A percentile compares a stretch with the other conserved stretches of the same genome.
These are phyloP conservation scores for Chloropsis cyanopogon DNA, from an alignment of 2,113 vertebrate genomes.

Conservation along the genomic window DNA sequence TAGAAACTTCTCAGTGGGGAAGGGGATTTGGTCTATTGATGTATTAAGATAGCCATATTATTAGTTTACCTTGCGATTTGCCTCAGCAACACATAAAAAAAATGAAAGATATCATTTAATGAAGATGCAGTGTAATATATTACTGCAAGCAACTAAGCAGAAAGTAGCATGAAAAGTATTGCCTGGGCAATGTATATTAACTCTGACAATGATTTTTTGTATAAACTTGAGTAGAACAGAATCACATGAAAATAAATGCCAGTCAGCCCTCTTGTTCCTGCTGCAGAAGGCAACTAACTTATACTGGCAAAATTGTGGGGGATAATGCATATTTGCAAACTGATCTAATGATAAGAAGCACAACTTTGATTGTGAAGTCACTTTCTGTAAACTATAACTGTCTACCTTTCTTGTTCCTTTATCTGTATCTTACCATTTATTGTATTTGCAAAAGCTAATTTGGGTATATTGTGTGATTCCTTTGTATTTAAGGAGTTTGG, in stretches of 20 bases:
- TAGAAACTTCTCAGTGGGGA: slow-evolving; percentile 71
- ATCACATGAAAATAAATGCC: slow-evolving; percentile 66
- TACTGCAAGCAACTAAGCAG: slow-evolving; percentile 68
- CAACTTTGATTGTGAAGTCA: slow-evolving; percentile 84
- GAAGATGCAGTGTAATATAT: slow-evolving; percentile 64
- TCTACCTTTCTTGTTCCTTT: slow-evolving; percentile 74
- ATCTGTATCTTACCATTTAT: slow-evolving; percentile 73
- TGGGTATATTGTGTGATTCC: slow-evolving; percentile 87
- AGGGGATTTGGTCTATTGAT: slow-evolving; percentile 74
- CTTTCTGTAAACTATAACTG: slow-evolving; percentile 76
- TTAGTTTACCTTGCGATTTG: slow-evolving; percentile 78
- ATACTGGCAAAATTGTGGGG: slow-evolving; percentile 60
- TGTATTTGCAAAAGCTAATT: slow-evolving; percentile 77
- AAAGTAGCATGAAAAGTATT: slow-evolving; percentile 65
- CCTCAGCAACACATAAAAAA: slow-evolving; percentile 67
- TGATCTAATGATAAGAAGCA: slow-evolving; percentile 87
- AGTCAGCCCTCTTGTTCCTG: slow-evolving; percentile 62
- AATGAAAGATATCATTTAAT: slow-evolving; percentile 50
- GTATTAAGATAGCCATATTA: slow-evolving; percentile 81
- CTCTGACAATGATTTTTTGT: slow-evolving; percentile 73
- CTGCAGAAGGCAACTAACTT: slow-evolving; percentile 60
- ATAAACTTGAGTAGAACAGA: slow-evolving; percentile 66
- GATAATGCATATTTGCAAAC: slow-evolving; percentile 77
- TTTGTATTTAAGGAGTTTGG: slow-evolving; percentile 89
- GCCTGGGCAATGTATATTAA: slow-evolving; percentile 73